These are phyloP conservation scores for Panagrolaimus sp. DNA, from an alignment of 1,140 invertebrate genomes.

Conservation along the genomic window DNA sequence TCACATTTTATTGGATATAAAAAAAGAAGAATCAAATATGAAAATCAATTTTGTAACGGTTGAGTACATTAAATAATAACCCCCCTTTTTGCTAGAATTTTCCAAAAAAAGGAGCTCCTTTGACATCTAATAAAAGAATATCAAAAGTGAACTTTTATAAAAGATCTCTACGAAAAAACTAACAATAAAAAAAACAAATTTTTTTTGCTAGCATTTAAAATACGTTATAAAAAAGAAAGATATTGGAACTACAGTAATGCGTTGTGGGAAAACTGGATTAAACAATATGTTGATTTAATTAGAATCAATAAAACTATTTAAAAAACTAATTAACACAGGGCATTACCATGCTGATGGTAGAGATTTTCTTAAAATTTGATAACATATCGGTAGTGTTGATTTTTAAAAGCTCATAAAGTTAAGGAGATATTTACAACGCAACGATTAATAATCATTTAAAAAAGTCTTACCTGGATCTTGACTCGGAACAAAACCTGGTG, in stretches of 20 bases:
- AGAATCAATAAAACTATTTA: too few relatives aligned
- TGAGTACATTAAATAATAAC: constrained; percentile 9
- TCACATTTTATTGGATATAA: not conserved
- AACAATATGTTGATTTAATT: too few relatives aligned
- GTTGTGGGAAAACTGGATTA: too few relatives aligned
- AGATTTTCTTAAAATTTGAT: too few relatives aligned
- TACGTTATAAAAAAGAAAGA: not conserved
- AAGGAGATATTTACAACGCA: too few relatives aligned
- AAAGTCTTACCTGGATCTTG: constrained; percentile 46
- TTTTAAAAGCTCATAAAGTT: too few relatives aligned
- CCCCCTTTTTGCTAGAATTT: not conserved
- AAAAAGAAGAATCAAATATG: not conserved
- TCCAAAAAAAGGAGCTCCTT: not conserved
- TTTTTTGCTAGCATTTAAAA: not conserved
- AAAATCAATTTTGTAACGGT: constrained; percentile 1
- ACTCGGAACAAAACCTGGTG: constrained; percentile 45
- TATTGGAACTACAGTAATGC: too few relatives aligned
- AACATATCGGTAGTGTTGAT: too few relatives aligned
- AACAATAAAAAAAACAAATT: not conserved
- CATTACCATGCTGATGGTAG: too few relatives aligned
- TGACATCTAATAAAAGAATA: not conserved
- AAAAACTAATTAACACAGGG: too few relatives aligned
- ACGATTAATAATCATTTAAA: too few relatives aligned
- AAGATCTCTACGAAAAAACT: not conserved
- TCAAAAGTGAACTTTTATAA: constrained; percentile 1